Base-by-base conservation (phyloP, 2,113 vertebrate species). In the Mionectes macconnelli region DNA sequence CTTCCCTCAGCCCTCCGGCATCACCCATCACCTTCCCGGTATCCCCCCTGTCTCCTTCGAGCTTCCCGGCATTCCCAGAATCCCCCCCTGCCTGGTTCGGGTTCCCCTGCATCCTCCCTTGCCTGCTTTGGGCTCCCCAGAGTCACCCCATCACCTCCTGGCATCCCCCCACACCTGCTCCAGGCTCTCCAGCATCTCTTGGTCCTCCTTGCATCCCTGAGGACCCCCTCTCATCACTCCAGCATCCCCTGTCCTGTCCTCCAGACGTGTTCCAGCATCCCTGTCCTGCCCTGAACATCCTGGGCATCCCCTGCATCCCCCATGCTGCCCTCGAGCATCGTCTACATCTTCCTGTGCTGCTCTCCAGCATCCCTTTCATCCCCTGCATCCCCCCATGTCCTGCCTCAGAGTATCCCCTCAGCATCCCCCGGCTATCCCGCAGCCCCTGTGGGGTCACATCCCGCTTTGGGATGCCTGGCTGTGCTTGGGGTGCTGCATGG, bases 41-140 rank as follows among this genome's bases (percentile, higher is more conserved):
- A 77, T 28, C 4, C 4, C 13, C 2, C 2, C 1, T 2, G 7
- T 1, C 18, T 31, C 35, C 31, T 77, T 60, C 24, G 12, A 5
- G 57, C 35, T 66, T 24, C 11, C 7, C 9, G 7, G 37, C 49
- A 7, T 15, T 11, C 9, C 24, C 39, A 5, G 74, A n/a, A 37
- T 45, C 13, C 28, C n/a, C 47, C 10, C 11, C 13, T 21, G 21
- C 44, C 40, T 57, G 18, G 7, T n/a, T 31, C 27, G 40, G 25
- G 20, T 47, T 62, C 25, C 31, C 16, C 19, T 9, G 37, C 67
- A 86, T 76, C 37, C 16, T n/a, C 4, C 15, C 15, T 56, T 33
- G 19, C 52, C 23, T n/a, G 66, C 44, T 45, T 30, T 11, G 27
- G 23, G 66, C 14, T 83, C 49, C 14, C 12, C 13, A 9, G 39